A percentile compares a stretch with the other conserved stretches of the same genome.
Conservation (phyloP, 2,888 invertebrate genomes). For the Rosalia funebris region DNA sequence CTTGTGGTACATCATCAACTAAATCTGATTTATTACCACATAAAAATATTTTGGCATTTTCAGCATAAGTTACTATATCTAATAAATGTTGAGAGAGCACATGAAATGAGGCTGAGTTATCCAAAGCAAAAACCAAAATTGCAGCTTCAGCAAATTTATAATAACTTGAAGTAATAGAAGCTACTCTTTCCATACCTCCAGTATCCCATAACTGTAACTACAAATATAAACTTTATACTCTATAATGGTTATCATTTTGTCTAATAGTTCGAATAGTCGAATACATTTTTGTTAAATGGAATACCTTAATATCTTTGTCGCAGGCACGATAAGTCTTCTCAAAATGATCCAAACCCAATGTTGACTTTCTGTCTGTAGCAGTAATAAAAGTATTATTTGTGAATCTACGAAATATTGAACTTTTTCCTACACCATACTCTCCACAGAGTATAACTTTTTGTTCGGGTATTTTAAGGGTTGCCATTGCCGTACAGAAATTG, state of each 20-base stretch:
- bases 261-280: too few species aligned
- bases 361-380: constrained; percentile 84
- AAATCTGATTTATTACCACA: constrained; percentile 93
- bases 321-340: constrained; percentile 81
- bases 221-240: too few species aligned
- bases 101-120: constrained; percentile 93
- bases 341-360: constrained; percentile 91
- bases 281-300: too few species aligned
- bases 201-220: constrained; percentile 96
- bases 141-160: constrained; percentile 97
- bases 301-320: constrained; percentile 83
- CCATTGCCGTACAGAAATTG: too few species aligned
- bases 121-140: constrained; percentile 88
- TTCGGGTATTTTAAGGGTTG: constrained; percentile 83
- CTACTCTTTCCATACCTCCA: constrained; percentile 95
- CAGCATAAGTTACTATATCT: constrained; percentile 93
- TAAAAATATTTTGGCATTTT: constrained; percentile 93
- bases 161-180: constrained; percentile 93
- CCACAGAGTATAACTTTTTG: constrained; percentile 95
- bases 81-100: constrained; percentile 90
- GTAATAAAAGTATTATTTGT: constrained; percentile 90
- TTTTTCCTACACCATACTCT: constrained; percentile 96
- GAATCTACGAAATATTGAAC: constrained; percentile 90
- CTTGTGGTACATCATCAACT: constrained; percentile 78
- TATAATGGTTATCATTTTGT: too few species aligned